Conservation (phyloP, 2,797 vertebrate genomes). For the Periparus ater region DNA sequence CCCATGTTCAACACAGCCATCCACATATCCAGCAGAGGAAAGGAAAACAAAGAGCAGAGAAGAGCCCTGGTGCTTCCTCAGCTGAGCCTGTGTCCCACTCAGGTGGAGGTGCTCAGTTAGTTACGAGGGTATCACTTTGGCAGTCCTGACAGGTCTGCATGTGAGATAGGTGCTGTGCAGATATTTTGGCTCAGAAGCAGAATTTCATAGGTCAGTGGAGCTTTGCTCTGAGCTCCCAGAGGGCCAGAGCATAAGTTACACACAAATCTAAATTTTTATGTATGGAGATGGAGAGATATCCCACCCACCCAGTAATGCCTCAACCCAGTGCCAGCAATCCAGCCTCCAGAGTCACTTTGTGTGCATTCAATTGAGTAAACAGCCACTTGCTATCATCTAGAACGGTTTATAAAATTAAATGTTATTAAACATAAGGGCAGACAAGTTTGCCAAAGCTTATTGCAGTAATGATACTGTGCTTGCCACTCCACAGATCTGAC, state of each 20-base stretch:
- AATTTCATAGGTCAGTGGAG: not conserved
- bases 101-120: not conserved
- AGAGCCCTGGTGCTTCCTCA: not conserved
- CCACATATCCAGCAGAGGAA: not conserved
- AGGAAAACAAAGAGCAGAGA: not conserved
- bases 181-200: not conserved
- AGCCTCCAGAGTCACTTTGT: not conserved
- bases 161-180: not conserved
- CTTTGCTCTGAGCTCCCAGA: not conserved
- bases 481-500: constrained; percentile 4
- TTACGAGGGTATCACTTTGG: not conserved
- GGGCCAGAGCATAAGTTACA: not conserved
- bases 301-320: not conserved
- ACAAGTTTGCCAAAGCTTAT: not conserved
- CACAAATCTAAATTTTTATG: not conserved
- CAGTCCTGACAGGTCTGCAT: not conserved
- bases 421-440: constrained; percentile 26
- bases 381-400: constrained; percentile 37
- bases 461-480: not conserved
- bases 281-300: not conserved
- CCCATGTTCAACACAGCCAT: not conserved
- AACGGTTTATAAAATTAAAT: constrained; percentile 21
- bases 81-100: not conserved
- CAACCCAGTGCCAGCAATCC: not conserved
- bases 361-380: not conserved